Base-by-base conservation (phyloP, 2,888 invertebrate genomes). In the Capitulum mitella region DNA sequence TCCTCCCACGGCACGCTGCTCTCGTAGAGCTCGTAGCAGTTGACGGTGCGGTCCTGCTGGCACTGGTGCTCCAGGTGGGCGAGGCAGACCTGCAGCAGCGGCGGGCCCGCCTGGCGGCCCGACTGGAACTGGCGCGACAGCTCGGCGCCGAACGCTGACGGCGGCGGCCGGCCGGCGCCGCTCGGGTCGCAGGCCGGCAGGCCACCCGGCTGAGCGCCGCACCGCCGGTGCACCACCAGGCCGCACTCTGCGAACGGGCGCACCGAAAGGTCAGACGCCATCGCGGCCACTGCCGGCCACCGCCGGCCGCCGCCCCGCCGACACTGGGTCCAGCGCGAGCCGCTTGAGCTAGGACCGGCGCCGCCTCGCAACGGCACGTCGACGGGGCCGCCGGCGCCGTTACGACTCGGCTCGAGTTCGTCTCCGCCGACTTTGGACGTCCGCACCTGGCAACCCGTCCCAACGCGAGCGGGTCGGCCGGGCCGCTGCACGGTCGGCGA, bases 1-100 rank as follows among this genome's bases (percentile, higher is more conserved):
- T 74, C 40, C 2, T 74, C 43, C 74, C 74, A 74, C 5, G 26
- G 3, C 26, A 43, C n/a, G 40, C 10, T 43, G 40, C 40, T n/a
- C 74, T 74, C 74, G 43, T 74, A 74, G 26, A 74, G n/a, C 43
- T 74, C 40, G n/a, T 74, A 43, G 43, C 74, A 74, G 74, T 74
- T 74, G 74, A 74, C 26, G 74, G 22, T 6, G 26, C 6, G 10
- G 43, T 74, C 74, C 26, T 10, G n/a, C 40, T 40, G 40, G 43
- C 74, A 74, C 26, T 26, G 74, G 6, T 26, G 74, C 74, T 74
- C 74, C 74, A 74, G 74, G 40, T 26, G n/a, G n/a, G 22, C 8
- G n/a, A 74, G 74, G 16, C 40, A 43, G 26, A 19, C 26, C 12
- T 22, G 5, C 40, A 74, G 74, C 74, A n/a, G 40, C 26, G 37